phyloP scores from a whole-genome alignment of 64 coral and sea anemone species.

The Stylophora pistillata region DNA sequence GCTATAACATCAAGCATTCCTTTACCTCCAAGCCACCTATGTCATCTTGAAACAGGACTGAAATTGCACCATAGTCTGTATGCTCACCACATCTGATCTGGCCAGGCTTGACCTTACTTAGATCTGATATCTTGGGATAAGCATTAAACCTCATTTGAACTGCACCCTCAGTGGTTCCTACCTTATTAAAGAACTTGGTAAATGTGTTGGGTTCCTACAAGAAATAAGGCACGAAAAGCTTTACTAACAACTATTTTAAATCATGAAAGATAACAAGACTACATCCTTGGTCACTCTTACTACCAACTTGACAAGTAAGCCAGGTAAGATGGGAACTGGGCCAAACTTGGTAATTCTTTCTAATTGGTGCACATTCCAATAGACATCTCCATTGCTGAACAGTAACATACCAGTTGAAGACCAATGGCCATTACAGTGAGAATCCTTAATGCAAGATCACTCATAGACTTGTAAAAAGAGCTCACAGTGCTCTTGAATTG shows the following conservation, averaged over 20 bases:
- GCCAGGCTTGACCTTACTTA: constrained; percentile 30
- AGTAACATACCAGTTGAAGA: constrained; percentile 35
- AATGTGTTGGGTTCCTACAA: constrained; percentile 73
- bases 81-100: constrained; percentile 89
- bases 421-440: constrained; percentile 65
- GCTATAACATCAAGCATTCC: not conserved
- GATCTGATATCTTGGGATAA: constrained; percentile 57
- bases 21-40: constrained; percentile 78
- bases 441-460: constrained; percentile 55
- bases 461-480: constrained; percentile 34
- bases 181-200: constrained; percentile 34
- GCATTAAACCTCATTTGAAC: constrained; percentile 68
- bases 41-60: constrained; percentile 86
- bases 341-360: too few species aligned
- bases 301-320: too few species aligned
- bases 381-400: not conserved
- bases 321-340: too few species aligned
- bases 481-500: constrained; percentile 33
- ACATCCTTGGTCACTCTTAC: not conserved
- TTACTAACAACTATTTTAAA: not conserved
- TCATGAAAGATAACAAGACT: not conserved
- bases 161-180: constrained; percentile 65
- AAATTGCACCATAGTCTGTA: constrained; percentile 77
- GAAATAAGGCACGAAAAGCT: too few species aligned
- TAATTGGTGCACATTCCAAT: too few species aligned